Percentiles rank a stretch among this genome's conserved stretches.
Evolutionary conservation across 1,140 invertebrate genomes (phyloP).

Genomic region (Aphaenogaster floridana): DNA sequence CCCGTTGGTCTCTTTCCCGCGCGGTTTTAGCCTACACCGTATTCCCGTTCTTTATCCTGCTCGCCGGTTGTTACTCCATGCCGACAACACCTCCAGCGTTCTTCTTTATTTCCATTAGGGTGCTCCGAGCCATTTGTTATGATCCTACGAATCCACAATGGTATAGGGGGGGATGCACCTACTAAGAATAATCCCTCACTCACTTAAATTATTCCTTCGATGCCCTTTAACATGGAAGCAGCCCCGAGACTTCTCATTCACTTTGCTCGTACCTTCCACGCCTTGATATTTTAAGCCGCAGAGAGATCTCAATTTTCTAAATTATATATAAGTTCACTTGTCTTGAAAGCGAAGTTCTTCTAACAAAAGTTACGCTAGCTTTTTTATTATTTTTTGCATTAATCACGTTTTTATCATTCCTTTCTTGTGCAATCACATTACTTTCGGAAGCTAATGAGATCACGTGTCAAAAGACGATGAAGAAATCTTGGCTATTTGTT

Average conservation of each 20-base stretch:
- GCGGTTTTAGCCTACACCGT: slow-evolving; percentile 29
- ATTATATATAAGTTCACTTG: slow-evolving; percentile 40
- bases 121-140: slow-evolving; percentile 75
- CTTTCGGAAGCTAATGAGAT: not conserved
- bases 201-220: slow-evolving; percentile 74
- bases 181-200: slow-evolving; percentile 71
- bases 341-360: not conserved
- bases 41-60: slow-evolving; percentile 43
- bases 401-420: not conserved
- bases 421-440: not conserved
- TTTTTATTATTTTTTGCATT: not conserved
- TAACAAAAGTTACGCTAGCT: not conserved
- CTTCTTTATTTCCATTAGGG: slow-evolving; percentile 79
- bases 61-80: slow-evolving; percentile 51
- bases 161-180: not conserved
- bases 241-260: slow-evolving; percentile 36
- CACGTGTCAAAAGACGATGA: not conserved
- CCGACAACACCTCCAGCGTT: slow-evolving; percentile 70
- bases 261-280: not conserved
- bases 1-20: not conserved
- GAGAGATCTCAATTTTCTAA: slow-evolving; percentile 50
- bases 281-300: slow-evolving; percentile 47
- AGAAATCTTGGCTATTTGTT: not conserved
- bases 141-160: slow-evolving; percentile 63
- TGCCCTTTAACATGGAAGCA: slow-evolving; percentile 65